A percentile compares a stretch with the other conserved stretches of the same genome.
Evolutionary conservation across 2,113 vertebrate genomes (phyloP).

Genomic region (Seriola dumerili): DNA sequence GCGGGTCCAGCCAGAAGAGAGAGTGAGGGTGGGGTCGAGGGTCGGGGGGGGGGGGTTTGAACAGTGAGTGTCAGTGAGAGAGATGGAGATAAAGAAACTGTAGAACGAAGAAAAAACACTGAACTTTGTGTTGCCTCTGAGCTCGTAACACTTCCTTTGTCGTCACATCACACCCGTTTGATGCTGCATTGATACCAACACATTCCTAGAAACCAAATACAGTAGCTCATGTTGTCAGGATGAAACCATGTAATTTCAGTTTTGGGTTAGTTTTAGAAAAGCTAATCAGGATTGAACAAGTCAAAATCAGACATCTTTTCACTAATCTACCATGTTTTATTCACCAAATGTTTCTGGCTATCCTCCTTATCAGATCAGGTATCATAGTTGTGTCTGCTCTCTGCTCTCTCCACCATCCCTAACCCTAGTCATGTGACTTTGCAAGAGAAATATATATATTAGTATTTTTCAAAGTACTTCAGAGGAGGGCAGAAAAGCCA

Average conservation of each 20-base stretch:
- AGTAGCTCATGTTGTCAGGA: not conserved
- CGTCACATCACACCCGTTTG: conserved; percentile 13
- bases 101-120: conserved; percentile 25
- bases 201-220: conserved; percentile 9
- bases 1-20: conserved; percentile 24
- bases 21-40: no score
- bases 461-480: not conserved
- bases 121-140: conserved; percentile 50
- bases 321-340: not conserved
- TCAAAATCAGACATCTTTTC: not conserved
- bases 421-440: no score
- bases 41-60: conserved; percentile 13
- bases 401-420: no score
- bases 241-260: not conserved
- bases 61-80: conserved; percentile 24
- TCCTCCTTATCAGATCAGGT: not conserved
- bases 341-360: not conserved
- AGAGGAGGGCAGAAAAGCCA: not conserved
- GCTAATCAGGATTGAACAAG: not conserved
- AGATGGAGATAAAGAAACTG: conserved; percentile 20
- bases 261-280: not conserved
- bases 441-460: no score
- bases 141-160: conserved; percentile 28
- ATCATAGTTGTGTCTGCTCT: no score
- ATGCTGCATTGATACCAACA: conserved; percentile 13